Evolutionary conservation across 2,888 invertebrate species (phyloP), one percentile per base, ranked within the genome.

Genomic region (Resseliella maxima): DNA sequence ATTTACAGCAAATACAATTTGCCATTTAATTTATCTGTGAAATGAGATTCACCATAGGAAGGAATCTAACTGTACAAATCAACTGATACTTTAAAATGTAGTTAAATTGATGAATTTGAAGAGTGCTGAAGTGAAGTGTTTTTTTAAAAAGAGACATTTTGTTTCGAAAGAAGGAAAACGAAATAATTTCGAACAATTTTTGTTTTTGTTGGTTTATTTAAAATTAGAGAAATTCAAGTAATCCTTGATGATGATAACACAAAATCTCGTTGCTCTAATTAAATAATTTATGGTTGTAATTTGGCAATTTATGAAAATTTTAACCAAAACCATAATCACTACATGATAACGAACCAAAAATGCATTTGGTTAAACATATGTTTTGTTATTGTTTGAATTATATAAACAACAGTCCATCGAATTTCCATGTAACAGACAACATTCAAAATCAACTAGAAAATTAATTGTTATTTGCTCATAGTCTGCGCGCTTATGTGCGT

Each of bases 401-500:
- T 8, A 8, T 12, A 59, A 59, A 24, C 12, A 27, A 5, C 59
- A 12, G 27, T 27, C n/a, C 59, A 59, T 59, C 18, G 21, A 10
- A 2, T 72, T 31, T 31, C 10, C 72, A 31, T 72, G 31, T 15
- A n/a, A 27, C 59, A 59, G 24, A 72, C 31, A n/a, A 0, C 72
- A 72, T 72, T 72, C 31, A 31, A 72, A 72, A 31, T 31, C 72
- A 15, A 72, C 72, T 72, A 72, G 72, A 72, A 31, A 27, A 72
- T 72, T 72, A 72, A 72, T n/a, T 72, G 72, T 72, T 72, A 72
- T 72, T 27, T 15, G 72, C 59, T 59, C 24, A 12, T 27, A 6
- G n/a, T n/a, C 24, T 3, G 50, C 10, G 15, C 18, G 18, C 24
- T n/a, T 59, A 6, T 59, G 59, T 59, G 59, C 46, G 41, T 41